Conservation (phyloP, 1,140 invertebrate genomes). For the Aphis craccivora region DNA sequence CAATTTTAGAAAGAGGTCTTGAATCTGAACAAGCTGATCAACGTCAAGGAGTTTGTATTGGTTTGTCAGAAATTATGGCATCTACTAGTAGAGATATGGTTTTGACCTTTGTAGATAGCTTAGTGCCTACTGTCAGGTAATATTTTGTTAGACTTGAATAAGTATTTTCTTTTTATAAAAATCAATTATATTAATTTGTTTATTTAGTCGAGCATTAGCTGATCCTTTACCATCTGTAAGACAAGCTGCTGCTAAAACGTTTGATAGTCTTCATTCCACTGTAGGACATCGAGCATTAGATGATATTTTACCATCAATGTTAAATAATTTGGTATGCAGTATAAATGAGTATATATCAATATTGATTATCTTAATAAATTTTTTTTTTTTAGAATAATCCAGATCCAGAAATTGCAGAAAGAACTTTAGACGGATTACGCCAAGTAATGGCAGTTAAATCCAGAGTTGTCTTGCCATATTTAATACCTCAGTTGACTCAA, state of each 20-base stretch:
- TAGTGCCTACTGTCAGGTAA: conserved; percentile 91
- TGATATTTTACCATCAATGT: conserved; percentile 92
- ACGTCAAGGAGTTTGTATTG: conserved; percentile 97
- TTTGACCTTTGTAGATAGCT: conserved; percentile 89
- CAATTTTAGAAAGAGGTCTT: conserved; percentile 92
- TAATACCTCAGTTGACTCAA: conserved; percentile 92
- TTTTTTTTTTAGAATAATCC: conserved; percentile 72
- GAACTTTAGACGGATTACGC: conserved; percentile 89
- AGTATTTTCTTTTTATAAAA: neutral
- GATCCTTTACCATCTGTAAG: conserved; percentile 93
- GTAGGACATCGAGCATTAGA: conserved; percentile 95
- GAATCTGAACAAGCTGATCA: conserved; percentile 91
- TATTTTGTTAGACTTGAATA: neutral
- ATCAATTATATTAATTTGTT: conserved; percentile 41
- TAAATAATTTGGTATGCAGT: conserved; percentile 75
- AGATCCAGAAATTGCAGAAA: conserved; percentile 77
- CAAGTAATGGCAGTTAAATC: conserved; percentile 98
- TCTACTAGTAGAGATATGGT: conserved; percentile 96
- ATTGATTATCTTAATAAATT: conserved; percentile 37
- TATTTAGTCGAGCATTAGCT: conserved; percentile 81
- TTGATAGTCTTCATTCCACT: conserved; percentile 93
- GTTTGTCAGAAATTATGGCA: conserved; percentile 96
- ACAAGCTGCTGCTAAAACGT: conserved; percentile 93
- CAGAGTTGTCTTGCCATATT: conserved; percentile 91
- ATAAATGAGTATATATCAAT: neutral